Conservation (phyloP, 2,888 invertebrate genomes). For the Chloroclystis v-ata region DNA sequence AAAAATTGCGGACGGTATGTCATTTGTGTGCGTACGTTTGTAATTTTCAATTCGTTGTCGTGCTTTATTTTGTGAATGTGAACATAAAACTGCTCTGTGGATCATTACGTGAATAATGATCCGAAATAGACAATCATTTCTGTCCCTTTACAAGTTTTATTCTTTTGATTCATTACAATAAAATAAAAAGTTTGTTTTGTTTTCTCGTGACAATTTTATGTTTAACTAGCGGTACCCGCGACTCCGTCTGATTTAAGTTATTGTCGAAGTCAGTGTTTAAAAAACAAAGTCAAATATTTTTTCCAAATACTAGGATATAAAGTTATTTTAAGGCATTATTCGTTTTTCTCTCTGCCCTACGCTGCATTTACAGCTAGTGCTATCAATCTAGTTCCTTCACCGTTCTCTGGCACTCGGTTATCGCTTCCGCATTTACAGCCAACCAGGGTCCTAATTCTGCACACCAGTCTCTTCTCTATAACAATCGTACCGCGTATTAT, state of each 20-base stretch:
- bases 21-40: slow-evolving; percentile 37
- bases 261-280: too few relatives aligned
- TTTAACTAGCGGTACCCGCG: too few relatives aligned
- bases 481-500: too few relatives aligned
- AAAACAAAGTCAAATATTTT: too few relatives aligned
- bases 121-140: neutral
- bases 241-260: too few relatives aligned
- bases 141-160: neutral
- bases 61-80: slow-evolving; percentile 12
- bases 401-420: slow-evolving; percentile 47
- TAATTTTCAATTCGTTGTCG: slow-evolving; percentile 23
- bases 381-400: slow-evolving; percentile 64
- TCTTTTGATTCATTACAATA: neutral
- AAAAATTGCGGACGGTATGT: slow-evolving; percentile 40
- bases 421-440: slow-evolving; percentile 55
- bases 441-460: slow-evolving; percentile 16
- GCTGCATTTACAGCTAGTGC: slow-evolving; percentile 49
- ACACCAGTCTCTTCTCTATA: too few relatives aligned
- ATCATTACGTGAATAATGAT: slow-evolving; percentile 6
- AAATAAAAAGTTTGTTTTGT: too few relatives aligned
- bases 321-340: too few relatives aligned
- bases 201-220: too few relatives aligned
- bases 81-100: neutral
- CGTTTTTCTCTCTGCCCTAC: too few relatives aligned
- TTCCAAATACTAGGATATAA: too few relatives aligned